A percentile compares a stretch with the other conserved stretches of the same genome.
These are phyloP conservation scores for Catharus minimus DNA, from an alignment of 2,113 vertebrate genomes.

Conservation along the genomic window DNA sequence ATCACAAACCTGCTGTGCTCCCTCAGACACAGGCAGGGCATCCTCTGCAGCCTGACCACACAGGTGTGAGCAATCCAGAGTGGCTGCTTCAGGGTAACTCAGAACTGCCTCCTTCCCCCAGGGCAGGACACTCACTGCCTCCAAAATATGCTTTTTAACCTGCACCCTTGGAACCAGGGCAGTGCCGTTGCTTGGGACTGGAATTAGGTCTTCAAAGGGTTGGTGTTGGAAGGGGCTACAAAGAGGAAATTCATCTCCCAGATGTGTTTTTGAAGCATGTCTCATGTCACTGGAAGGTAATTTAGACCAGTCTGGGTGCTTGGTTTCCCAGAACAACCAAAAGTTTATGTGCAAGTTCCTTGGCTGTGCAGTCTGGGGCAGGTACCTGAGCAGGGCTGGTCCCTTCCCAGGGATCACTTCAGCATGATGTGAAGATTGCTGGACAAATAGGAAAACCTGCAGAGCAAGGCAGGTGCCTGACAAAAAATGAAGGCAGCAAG, in stretches of 20 bases:
- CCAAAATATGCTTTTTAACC: background rate
- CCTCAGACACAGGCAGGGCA: background rate
- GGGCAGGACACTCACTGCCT: background rate
- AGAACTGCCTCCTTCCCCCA: background rate
- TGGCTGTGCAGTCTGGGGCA: background rate
- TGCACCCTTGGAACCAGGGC: background rate
- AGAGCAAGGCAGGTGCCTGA: background rate
- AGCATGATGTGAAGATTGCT: background rate
- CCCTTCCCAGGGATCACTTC: background rate
- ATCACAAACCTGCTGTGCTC: background rate
- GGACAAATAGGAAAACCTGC: conserved; percentile 16
- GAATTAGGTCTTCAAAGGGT: background rate
- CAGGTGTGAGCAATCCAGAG: background rate
- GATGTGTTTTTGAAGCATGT: conserved; percentile 2
- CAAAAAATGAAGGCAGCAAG: background rate
- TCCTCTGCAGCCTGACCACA: background rate
- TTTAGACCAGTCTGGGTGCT: background rate
- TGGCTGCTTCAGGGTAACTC: background rate
- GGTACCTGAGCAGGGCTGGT: background rate
- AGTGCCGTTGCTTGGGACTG: background rate
- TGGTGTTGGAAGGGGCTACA: background rate
- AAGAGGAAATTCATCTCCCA: conserved; percentile 2
- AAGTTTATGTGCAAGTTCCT: background rate
- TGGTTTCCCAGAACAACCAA: background rate
- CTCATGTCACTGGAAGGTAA: background rate